These are phyloP conservation scores for Salvelinus fontinalis DNA, from an alignment of 2,113 vertebrate species.

Conservation along the genomic window DNA sequence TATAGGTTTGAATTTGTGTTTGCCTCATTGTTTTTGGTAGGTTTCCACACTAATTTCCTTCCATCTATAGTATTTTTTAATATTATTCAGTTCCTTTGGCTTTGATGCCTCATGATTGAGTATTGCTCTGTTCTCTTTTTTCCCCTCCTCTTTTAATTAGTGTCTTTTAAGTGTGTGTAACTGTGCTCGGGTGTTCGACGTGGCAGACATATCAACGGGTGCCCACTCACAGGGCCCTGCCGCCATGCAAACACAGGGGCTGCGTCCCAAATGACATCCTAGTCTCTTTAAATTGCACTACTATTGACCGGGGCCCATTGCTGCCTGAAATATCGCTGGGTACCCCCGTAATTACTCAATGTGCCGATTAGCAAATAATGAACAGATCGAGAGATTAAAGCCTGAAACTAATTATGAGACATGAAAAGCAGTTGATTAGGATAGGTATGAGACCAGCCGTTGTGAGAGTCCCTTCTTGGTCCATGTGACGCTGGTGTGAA, in stretches of 20 bases:
- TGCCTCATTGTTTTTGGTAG: too few species aligned
- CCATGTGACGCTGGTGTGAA: too few species aligned
- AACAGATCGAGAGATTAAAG: slow-evolving; percentile 12
- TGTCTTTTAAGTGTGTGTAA: slow-evolving; percentile 24
- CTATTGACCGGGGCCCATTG: too few species aligned
- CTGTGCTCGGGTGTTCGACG: slow-evolving; percentile 18
- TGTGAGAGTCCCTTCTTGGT: background rate
- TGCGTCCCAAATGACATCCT: slow-evolving; percentile 66
- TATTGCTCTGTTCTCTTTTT: too few species aligned
- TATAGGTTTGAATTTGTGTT: too few species aligned
- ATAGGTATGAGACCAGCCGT: slow-evolving; percentile 8
- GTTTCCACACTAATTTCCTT: too few species aligned
- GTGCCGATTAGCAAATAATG: slow-evolving; percentile 29
- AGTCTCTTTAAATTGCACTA: too few species aligned
- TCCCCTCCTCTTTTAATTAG: slow-evolving; percentile 39
- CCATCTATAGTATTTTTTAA: too few species aligned
- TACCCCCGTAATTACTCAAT: slow-evolving; percentile 64
- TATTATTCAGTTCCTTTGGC: too few species aligned
- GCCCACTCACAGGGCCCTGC: background rate
- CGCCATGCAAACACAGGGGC: slow-evolving; percentile 41
- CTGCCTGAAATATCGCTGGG: slow-evolving; percentile 52
- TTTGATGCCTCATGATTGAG: too few species aligned
- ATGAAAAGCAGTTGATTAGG: slow-evolving; percentile 40
- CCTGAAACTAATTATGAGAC: slow-evolving; percentile 46
- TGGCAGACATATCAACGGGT: slow-evolving; percentile 39